Evolutionary conservation across 2,888 invertebrate species (phyloP), one percentile per base, ranked within the genome.

Genomic region (Phaedon cochleariae): DNA sequence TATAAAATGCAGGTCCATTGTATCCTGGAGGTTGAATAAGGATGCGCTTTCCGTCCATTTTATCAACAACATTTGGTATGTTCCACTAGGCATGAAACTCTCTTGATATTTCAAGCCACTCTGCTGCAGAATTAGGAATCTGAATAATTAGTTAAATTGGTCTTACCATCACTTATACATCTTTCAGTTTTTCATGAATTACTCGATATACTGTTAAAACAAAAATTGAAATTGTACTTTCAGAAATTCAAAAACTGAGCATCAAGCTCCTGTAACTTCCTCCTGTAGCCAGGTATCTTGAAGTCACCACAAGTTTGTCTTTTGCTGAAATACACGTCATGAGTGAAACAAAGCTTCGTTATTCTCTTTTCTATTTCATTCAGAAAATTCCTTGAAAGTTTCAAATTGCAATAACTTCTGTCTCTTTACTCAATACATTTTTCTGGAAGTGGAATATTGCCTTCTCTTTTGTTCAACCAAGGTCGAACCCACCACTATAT

Each of bases 1-100:
- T 17, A 17, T 17, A 46, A 46, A 46, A 77, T 21, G 63, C 48
- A 29, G 72, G 75, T 18, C 77, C 78, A 52, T 67, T 37, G 55
- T 67, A 59, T n/a, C n/a, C 29, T n/a, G 22, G 52, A n/a, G 52
- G n/a, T 54, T 17, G 18, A 31, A 77, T 68, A 18, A 67, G 59
- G 12, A 77, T 67, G 64, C 77, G 76, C 62, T 77, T 76, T 1
- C 76, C 72, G 62, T 72, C 73, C 72, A 63, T n/a, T n/a, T n/a
- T n/a, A n/a, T n/a, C n/a, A n/a, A n/a, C n/a, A n/a, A n/a, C n/a
- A n/a, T 76, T 62, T 46, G 76, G 75, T 53, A 71, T 68, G 63
- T 73, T 68, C 74, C 74, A 76, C 3, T 49, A 21, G 2, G 17
- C 18, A 21, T 65, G 49, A 64, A 68, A 68, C 34, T 62, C 57